Base-by-base conservation (phyloP, 1,140 invertebrate genomes). In the Eumaeus atala region DNA sequence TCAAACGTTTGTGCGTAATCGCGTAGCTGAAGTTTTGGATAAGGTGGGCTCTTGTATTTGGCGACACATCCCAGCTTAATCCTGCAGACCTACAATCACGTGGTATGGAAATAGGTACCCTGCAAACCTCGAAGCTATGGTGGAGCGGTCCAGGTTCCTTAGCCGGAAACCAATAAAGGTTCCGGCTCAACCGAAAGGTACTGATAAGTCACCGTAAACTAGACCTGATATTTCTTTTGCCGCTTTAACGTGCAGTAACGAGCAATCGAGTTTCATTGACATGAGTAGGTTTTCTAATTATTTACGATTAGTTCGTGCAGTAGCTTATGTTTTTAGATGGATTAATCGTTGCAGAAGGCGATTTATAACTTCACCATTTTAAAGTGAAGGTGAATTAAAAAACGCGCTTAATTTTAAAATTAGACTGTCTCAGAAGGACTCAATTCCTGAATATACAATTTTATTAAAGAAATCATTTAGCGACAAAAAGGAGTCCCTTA, bases 261-360 rank as follows among this genome's bases (percentile, higher is more conserved):
- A 28, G 21, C 21, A 3, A 28, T 2, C 21, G 6, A 28, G 21
- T 28, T 28, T 28, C 21, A 28, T 28, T 28, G 21, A 28, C 21
- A 6, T 28, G 6, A 28, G 21, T 28, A 10, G 48, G 10, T 50
- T 50, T 50, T 50, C 48, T 33, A 50, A 50, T 34, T 50, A n/a
- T 50, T 33, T 33, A n/a, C 1, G 48, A 34, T 7, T 50, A 36
- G 33, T 33, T 50, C 48, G 33, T 10, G 6, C 48, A 33, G 28
- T 50, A 50, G 48, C 48, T 3, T 50, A 33, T 34, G 21, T 33
- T 33, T 1, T 11, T 12, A 18, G 48, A 12, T 50, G 18, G 18
- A 50, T 33, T 33, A 11, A 50, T 14, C n/a, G 18, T 33, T 50
- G 48, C 34, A 50, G n/a, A 50, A 33, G 7, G 21, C 48, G 33